Base-by-base conservation (phyloP, 1,140 invertebrate genomes). In the Sarcophaga peregrina region DNA sequence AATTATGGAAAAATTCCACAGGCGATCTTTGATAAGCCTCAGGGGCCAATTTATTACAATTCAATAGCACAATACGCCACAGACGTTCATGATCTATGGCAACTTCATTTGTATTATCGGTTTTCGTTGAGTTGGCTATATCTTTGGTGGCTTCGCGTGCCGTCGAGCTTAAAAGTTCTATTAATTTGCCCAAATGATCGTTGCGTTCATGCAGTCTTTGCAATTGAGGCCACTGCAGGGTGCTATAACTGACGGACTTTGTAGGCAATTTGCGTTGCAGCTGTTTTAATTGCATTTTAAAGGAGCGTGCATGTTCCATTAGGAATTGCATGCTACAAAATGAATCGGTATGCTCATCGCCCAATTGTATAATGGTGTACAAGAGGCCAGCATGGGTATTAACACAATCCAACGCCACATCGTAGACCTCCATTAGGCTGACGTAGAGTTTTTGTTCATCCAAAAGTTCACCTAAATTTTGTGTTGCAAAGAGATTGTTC, bases 211-310 rank as follows among this genome's bases (percentile, higher is more conserved):
- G 88, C 74, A 95, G 88, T 83, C 93, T 91, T 80, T 93, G 92
- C 25, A 90, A 93, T 1, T 95, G 86, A 15, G 93, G 93, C 58
- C 95, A 92, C 84, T 93, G 93, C 20, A 93, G 91, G 45, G 93
- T 90, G 80, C 89, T 91, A 15, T 91, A 91, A 76, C 93, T 93
- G 0, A 86, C 84, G 54, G 86, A 85, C 25, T 86, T 93, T 58
- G 92, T 91, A 2, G 95, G 94, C 58, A 96, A 91, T 8, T 89
- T 83, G 9, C 96, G 91, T 73, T 96, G 91, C 4, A 97, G 93
- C 83, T 94, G 92, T 91, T 97, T 97, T 8, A 97, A 92, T 89
- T 97, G 94, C 86, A 96, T 95, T 85, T 96, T 94, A 3, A 97
- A 93, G 5, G 95, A 93, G 80, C 95, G 94, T 50, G 93, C 93